phyloP scores from a whole-genome alignment of 64 coral and sea anemone genomes.

The Stylophora pistillata region DNA sequence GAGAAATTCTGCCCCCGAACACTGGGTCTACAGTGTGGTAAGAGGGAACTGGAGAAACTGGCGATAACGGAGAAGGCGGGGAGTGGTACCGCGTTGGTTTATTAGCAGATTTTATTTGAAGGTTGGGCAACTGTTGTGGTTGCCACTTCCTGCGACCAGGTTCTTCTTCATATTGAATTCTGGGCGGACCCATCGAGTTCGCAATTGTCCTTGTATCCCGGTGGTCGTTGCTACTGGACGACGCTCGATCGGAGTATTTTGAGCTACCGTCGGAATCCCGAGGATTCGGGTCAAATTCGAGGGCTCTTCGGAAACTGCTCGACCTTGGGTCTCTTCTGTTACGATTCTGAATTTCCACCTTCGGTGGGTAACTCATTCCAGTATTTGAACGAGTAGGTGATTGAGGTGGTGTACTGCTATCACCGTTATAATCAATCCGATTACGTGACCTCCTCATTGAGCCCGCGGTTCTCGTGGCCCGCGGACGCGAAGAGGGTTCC shows the following conservation, averaged over 20 bases:
- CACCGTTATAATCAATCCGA: constrained; percentile 12
- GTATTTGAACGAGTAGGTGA: neutral
- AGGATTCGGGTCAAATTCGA: constrained; percentile 28
- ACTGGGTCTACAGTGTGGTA: constrained; percentile 57
- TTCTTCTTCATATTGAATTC: constrained; percentile 41
- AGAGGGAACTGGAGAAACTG: constrained; percentile 77
- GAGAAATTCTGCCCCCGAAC: neutral
- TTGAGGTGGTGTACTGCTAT: constrained; percentile 41
- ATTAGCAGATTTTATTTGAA: constrained; percentile 2
- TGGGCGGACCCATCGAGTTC: neutral
- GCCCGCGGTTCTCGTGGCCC: neutral
- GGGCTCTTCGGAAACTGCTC: constrained; percentile 54
- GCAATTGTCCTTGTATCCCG: constrained; percentile 26
- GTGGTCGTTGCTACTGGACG: constrained; percentile 85
- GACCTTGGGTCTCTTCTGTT: constrained; percentile 45
- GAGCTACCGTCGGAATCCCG: constrained; percentile 71
- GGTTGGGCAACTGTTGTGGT: constrained; percentile 9
- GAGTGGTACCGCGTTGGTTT: neutral
- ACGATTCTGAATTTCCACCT: neutral
- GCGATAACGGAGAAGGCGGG: constrained; percentile 23
- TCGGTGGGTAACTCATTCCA: neutral
- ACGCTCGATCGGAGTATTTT: constrained; percentile 61
- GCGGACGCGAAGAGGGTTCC: neutral
- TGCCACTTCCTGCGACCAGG: constrained; percentile 41
- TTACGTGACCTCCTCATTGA: constrained; percentile 8